Evolutionary conservation across 2,888 invertebrate genomes (phyloP).

Genomic region (Odontomyia ornata): DNA sequence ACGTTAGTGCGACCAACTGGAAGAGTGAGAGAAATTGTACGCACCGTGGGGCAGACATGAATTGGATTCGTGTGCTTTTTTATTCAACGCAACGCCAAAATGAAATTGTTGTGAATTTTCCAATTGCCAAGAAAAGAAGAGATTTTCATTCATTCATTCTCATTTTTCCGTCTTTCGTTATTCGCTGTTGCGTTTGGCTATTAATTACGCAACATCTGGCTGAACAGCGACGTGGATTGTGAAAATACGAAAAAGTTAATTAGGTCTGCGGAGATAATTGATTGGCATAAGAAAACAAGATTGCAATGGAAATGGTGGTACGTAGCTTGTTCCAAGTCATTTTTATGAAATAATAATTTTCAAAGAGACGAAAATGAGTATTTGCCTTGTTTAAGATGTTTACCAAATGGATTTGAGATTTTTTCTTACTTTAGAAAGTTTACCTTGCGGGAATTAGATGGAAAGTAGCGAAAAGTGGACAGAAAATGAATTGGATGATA

Average conservation of each 20-base stretch:
- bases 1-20: not conserved
- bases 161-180: conserved; percentile 36
- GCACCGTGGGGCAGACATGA: not conserved
- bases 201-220: conserved; percentile 50
- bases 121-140: conserved; percentile 18
- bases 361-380: not conserved
- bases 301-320: not conserved
- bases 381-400: conserved; percentile 1
- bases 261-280: conserved; percentile 46
- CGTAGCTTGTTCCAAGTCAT: conserved; percentile 18
- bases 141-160: conserved; percentile 12
- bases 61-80: not conserved
- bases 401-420: conserved; percentile 17
- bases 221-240: conserved; percentile 32
- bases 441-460: not conserved
- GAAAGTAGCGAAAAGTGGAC: not conserved
- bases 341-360: conserved; percentile 28
- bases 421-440: not conserved
- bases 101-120: conserved; percentile 22
- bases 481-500: too few relatives aligned
- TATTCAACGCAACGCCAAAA: not conserved
- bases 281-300: conserved; percentile 41
- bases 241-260: conserved; percentile 47
- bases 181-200: conserved; percentile 45
- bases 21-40: not conserved